Evolutionary conservation across 2,113 vertebrate genomes (phyloP).

Genomic region (Stegostoma tigrinum): DNA sequence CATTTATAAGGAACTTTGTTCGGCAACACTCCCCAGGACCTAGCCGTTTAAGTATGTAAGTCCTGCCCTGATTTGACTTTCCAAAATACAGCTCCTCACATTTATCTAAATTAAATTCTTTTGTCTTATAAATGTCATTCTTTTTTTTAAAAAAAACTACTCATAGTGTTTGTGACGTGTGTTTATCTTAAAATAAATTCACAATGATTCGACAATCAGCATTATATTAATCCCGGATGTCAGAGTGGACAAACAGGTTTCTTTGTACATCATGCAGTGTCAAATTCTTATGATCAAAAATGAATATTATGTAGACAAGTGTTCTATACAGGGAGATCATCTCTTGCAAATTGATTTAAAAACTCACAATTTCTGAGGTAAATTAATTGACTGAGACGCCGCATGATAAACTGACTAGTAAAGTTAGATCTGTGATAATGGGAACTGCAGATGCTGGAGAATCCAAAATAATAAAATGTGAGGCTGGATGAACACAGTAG

Average conservation of each 20-base stretch:
- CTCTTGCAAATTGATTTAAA: background rate
- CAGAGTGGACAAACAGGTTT: background rate
- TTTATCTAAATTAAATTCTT: too few species aligned
- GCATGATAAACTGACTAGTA: too few species aligned
- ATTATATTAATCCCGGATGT: background rate
- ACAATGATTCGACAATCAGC: background rate
- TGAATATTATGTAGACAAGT: background rate
- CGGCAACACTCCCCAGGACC: too few species aligned
- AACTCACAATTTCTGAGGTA: background rate
- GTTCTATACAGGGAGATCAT: background rate
- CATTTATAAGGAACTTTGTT: too few species aligned
- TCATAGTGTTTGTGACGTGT: background rate
- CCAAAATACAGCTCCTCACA: too few species aligned
- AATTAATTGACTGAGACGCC: background rate
- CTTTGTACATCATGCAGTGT: background rate
- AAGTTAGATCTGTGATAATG: too few species aligned
- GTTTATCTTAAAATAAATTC: background rate
- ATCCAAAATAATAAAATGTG: too few species aligned
- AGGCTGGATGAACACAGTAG: too few species aligned
- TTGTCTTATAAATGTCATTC: too few species aligned
- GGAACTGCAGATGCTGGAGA: too few species aligned
- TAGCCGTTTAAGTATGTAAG: too few species aligned
- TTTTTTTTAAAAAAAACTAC: background rate
- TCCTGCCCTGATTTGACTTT: too few species aligned
- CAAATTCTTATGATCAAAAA: background rate